These are phyloP conservation scores for Drosophila acutilabella DNA, from an alignment of 2,888 invertebrate species.

Conservation along the genomic window DNA sequence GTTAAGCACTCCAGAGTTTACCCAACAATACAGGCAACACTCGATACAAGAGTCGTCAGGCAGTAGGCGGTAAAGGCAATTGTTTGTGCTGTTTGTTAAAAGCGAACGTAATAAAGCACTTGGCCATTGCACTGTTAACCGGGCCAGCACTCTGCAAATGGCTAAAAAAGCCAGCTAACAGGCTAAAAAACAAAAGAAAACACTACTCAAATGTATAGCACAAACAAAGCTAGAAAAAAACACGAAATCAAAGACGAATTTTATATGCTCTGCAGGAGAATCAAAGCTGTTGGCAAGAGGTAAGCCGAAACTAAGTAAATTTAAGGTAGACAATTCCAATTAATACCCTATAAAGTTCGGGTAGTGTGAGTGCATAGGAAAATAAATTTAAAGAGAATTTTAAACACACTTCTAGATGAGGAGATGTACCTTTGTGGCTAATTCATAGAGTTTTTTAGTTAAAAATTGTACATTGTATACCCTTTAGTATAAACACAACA, in stretches of 20 bases:
- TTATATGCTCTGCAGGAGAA: constrained; percentile 9
- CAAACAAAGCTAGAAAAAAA: constrained; percentile 28
- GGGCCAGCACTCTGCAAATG: constrained; percentile 16
- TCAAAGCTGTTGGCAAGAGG: not conserved
- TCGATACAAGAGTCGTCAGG: constrained; percentile 60
- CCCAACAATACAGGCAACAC: constrained; percentile 41
- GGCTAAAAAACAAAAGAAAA: constrained; percentile 17
- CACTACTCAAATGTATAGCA: constrained; percentile 46
- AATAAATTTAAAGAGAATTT: not conserved
- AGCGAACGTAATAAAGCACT: constrained; percentile 67
- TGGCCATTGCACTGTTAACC: constrained; percentile 37
- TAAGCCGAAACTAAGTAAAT: no score
- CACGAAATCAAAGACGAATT: constrained; percentile 4
- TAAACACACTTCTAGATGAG: not conserved
- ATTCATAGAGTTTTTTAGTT: no score
- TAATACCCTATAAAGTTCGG: not conserved
- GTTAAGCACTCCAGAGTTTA: constrained; percentile 48
- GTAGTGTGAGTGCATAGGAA: not conserved
- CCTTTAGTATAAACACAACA: no score
- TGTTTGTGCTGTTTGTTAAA: constrained; percentile 71
- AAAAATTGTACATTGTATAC: no score
- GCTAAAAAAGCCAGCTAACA: constrained; percentile 28
- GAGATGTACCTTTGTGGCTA: no score
- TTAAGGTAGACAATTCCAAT: not conserved
- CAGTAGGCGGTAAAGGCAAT: constrained; percentile 47